Evolutionary conservation across 2,113 vertebrate species (phyloP), one percentile per base, ranked within the genome.

Genomic region (Pteronura brasiliensis): DNA sequence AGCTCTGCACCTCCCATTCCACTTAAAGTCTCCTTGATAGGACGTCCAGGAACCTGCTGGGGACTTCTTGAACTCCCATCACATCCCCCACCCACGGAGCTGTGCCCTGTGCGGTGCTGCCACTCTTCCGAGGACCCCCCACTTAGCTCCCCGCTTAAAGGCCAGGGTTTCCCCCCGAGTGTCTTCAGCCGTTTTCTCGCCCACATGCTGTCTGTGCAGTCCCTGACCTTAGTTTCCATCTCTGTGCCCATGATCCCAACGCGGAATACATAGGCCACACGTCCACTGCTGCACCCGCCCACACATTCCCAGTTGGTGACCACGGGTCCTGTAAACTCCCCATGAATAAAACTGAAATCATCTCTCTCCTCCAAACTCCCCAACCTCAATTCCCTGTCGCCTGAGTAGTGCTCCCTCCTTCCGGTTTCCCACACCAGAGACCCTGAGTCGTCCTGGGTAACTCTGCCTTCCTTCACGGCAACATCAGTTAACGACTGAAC

Each of bases 141-240:
- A n/a, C 65, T 55, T 52, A 74, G 63, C 31, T 63, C n/a, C 49
- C 21, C 27, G 85, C 71, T 15, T 52, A 27, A 11, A 59, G 71
- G 61, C 20, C 7, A 3, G 29, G 2, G 4, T 7, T 49, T 27
- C 85, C 61, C 71, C 27, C 23, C 29, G 49, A 57, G 27, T 1
- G 4, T n/a, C 36, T 69, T 74, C 57, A 27, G 31, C 57, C 65
- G 77, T 7, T 3, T n/a, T 25, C n/a, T 20, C 1, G 7, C 3
- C 20, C 3, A 23, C 25, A 1, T 11, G 7, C 6, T 23, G 15
- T 34, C 31, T 8, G 21, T 6, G 4, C 23, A 9, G 4, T 14
- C 69, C 34, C 31, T n/a, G 1, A 13, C 15, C 63, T 79, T 49
- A 7, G 8, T 67, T 76, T 65, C 89, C 36, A 2, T 17, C 55